Base-by-base conservation (phyloP, 2,888 invertebrate genomes). In the Eupithecia dodoneata region DNA sequence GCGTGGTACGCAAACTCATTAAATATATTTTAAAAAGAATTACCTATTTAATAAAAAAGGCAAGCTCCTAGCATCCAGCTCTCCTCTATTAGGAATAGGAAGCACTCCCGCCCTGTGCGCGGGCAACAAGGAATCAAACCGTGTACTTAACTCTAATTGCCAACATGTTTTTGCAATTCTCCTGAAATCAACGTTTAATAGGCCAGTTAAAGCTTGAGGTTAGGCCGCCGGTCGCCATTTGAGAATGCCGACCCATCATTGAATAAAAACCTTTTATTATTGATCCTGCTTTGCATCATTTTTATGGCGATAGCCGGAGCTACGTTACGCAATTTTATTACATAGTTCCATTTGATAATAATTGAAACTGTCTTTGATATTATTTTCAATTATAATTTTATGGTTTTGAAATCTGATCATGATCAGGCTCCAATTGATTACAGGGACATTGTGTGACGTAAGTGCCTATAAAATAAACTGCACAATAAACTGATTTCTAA, bases 111-210 rank as follows among this genome's bases (percentile, higher is more conserved):
- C 89, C 91, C 87, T 88, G 79, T 84, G 82, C 72, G 85, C 78
- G 82, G 81, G 84, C 88, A 88, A 89, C 89, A 85, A 89, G 91
- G 88, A 90, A 89, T 89, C 88, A 88, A 90, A 88, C 88, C 88
- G 80, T 82, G 87, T 87, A 87, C 90, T 90, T 90, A 90, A 84
- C 81, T 89, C 88, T 91, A 91, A 92, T 92, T 91, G 91, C 91
- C 87, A 81, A 89, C 88, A 86, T 89, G 88, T 88, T 89, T 90
- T 89, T 86, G 87, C 89, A 85, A 89, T 90, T 88, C 86, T 80
- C 87, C 86, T 86, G 88, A 89, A 89, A 88, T 87, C 81, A 82
- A 86, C 85, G 83, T 86, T 88, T 88, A 88, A 89, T 87, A 86
- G 88, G 83, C 84, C 83, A 82, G 87, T 85, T 87, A 86, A 83